Base-by-base conservation (phyloP, 1,140 invertebrate genomes). In the Cherax destructor region DNA sequence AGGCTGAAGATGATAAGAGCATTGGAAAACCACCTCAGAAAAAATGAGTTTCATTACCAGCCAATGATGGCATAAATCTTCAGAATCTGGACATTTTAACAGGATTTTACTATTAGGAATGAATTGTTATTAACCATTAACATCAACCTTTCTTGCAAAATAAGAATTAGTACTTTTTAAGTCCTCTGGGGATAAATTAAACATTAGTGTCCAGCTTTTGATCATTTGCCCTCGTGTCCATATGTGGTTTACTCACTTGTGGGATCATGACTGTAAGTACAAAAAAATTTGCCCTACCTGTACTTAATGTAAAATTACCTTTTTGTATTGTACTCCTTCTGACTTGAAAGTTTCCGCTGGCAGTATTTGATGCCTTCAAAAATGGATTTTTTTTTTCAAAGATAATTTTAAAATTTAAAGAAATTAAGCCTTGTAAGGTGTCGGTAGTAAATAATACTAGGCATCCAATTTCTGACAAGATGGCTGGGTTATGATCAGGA, bases 241-340 rank as follows among this genome's bases (percentile, higher is more conserved):
- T 79, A 87, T 87, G 85, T 87, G 85, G 85, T 87, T 87, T 65
- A 78, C 56, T 81, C 86, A 80, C 77, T 72, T 81, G 59, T 88
- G 86, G 86, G 86, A 88, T 88, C 79, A 81, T 81, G 86, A 88
- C 77, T 88, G 86, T 88, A 88, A 88, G 86, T 88, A 88, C 86
- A 88, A 88, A 86, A 79, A 56, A 81, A 79, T 88, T 72, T 81
- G 86, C 79, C 61, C 77, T 81, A 88, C 86, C 86, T 88, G 77
- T 88, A 80, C 85, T 87, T 88, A 81, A 81, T 88, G 78, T 88
- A 80, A 81, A 69, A 69, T 81, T 81, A 49, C 59, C 56, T 80
- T 61, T 72, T 81, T 88, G 41, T 80, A 50, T 76, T 81, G 50
- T 81, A 41, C 49, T 89, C 79, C 56, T 72, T 69, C 24, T 83